Percentiles rank a stretch among this genome's conserved stretches.
These are phyloP conservation scores for Lamprologus callipterus DNA, from an alignment of 2,113 vertebrate species.

Conservation along the genomic window DNA sequence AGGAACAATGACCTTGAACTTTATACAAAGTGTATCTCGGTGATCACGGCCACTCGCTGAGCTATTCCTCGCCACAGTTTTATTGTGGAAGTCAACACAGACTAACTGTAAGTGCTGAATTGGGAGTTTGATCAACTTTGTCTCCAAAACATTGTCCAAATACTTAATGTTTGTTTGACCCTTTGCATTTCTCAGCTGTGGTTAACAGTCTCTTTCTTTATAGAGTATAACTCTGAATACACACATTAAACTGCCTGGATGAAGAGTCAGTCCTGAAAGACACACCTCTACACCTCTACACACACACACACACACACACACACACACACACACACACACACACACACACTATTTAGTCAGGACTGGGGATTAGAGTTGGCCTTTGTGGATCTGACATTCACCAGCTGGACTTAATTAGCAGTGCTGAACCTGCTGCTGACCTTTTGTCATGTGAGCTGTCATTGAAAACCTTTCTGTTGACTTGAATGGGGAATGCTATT, in stretches of 20 bases:
- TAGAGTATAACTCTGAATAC: background rate
- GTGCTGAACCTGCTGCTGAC: conserved; percentile 69
- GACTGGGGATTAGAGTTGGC: conserved; percentile 70
- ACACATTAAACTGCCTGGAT: background rate
- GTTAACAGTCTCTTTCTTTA: background rate
- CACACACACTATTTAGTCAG: conserved; percentile 31
- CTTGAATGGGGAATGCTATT: conserved; percentile 70
- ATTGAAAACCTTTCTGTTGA: conserved; percentile 74
- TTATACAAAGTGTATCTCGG: background rate
- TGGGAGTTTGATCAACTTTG: background rate
- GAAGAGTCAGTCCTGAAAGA: background rate
- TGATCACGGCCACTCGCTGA: background rate
- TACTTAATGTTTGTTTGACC: background rate
- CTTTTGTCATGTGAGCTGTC: conserved; percentile 74
- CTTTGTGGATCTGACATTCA: conserved; percentile 80
- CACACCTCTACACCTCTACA: background rate
- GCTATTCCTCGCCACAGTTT: background rate
- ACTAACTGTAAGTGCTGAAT: background rate
- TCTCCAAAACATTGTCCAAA: background rate
- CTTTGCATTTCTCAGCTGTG: background rate
- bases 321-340: background rate
- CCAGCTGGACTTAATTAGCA: conserved; percentile 78
- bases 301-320: too few species aligned
- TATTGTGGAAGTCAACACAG: background rate
- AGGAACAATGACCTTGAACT: background rate